Evolutionary conservation across 2,888 invertebrate species (phyloP), one percentile per base, ranked within the genome.

Genomic region (Leptinotarsa juncta): DNA sequence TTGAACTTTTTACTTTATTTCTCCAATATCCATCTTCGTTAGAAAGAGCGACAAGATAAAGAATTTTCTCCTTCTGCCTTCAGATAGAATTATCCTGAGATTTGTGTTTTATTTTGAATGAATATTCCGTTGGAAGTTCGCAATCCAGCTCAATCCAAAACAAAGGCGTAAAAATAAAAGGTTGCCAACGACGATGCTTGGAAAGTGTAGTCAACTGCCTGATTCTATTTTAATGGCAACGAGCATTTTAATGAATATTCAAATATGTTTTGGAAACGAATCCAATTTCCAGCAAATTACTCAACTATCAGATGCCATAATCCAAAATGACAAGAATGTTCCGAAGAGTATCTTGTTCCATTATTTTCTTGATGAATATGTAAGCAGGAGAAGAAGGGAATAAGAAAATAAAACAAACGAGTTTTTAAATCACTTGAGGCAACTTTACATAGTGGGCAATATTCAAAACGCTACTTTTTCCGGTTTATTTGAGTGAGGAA

Each of bases 301-400:
- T 74, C 57, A 65, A 67, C 71, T 68, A 74, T 74, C 74, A 65
- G 68, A 71, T 68, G 67, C 74, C 68, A 74, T 74, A 71, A 67
- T 68, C 65, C 49, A 65, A 67, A 55, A 67, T 18, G 68, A 57
- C 55, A 55, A 26, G 60, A 57, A 67, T 60, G 48, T 50, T 72
- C 67, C 20, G 18, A 14, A 20, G 32, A 57, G 32, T 48, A 72
- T 72, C 67, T 26, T 42, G 67, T 60, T 60, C 15, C 26, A 60
- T 57, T 49, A 67, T 57, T 72, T 49, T 67, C 72, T 60, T 72
- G 66, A 72, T 67, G 57, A 66, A 71, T 67, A 55, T 55, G 50
- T 49, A 67, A 69, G 57, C 60, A 69, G 20, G 26, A 53, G 51
- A 32, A 57, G 18, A 32, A 26, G 48, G 48, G 20, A 42, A 32